Conservation (phyloP, 2,113 vertebrate species). For the Mus spicilegus region DNA sequence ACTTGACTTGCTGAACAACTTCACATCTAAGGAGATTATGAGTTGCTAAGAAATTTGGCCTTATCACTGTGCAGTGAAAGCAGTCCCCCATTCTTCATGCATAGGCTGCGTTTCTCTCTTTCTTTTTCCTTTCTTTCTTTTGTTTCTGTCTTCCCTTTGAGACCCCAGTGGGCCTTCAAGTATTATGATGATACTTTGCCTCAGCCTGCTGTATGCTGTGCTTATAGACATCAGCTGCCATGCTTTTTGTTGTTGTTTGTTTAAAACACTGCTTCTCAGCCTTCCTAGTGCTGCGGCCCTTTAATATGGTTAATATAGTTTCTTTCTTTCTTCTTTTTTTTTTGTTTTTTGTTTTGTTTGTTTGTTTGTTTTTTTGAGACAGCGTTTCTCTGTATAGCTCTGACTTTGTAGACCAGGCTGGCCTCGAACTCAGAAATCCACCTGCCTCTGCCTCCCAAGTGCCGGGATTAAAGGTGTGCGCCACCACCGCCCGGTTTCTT, state of each 20-base stretch:
- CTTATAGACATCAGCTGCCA: no score
- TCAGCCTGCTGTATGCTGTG: neutral
- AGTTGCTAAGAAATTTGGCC: constrained; percentile 16
- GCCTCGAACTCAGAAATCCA: no score
- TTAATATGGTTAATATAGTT: neutral
- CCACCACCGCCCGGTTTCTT: no score
- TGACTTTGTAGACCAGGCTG: no score
- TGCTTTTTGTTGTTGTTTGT: neutral
- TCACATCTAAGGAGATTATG: constrained; percentile 29
- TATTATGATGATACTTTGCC: neutral
- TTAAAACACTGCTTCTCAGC: neutral
- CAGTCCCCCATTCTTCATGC: constrained; percentile 4
- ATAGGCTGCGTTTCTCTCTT: neutral
- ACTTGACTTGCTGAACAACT: constrained; percentile 12
- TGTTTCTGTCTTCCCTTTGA: neutral
- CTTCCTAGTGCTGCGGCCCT: neutral
- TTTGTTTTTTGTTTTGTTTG: no score
- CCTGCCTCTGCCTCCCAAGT: no score
- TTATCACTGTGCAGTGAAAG: neutral
- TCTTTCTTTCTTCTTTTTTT: no score
- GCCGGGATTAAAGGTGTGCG: no score
- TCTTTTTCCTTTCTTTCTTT: neutral
- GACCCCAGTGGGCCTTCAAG: neutral
- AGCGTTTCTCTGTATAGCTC: no score
- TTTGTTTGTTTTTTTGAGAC: no score